Evolutionary conservation across 2,797 vertebrate genomes (phyloP).

Genomic region (Phrynocephalus forsythii): DNA sequence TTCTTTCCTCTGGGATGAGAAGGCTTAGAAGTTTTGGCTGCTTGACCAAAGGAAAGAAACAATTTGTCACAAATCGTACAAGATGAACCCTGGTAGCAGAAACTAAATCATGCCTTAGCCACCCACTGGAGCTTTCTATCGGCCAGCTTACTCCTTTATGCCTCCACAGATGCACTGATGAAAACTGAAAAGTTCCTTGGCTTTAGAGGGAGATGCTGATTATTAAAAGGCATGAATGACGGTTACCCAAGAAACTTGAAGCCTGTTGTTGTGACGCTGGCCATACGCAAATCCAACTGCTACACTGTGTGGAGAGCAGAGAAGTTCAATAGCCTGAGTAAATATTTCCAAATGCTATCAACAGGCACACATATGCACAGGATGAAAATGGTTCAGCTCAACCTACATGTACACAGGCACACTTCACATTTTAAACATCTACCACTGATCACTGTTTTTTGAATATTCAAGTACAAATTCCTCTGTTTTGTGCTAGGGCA

Average conservation of each 20-base stretch:
- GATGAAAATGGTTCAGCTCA: not conserved
- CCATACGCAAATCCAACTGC: not conserved
- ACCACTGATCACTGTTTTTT: not conserved
- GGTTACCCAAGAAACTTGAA: not conserved
- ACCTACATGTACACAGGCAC: not conserved
- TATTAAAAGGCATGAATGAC: conserved; percentile 9
- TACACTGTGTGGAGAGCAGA: not conserved
- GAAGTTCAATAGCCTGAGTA: not conserved
- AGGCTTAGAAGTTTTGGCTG: conserved; percentile 52
- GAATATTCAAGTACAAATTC: rapidly evolving
- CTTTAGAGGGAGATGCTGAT: rapidly evolving
- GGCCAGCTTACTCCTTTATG: not conserved
- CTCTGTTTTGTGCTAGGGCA: not conserved
- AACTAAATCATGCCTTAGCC: conserved; percentile 64
- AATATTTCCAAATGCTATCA: not conserved
- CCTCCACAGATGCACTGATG: not conserved
- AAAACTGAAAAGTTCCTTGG: conserved; percentile 4
- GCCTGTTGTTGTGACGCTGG: not conserved
- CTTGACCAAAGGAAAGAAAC: conserved; percentile 40
- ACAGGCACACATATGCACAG: not conserved
- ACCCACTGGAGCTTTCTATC: conserved; percentile 46
- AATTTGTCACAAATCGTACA: conserved; percentile 56
- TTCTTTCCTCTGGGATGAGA: conserved; percentile 57
- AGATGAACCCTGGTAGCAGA: conserved; percentile 42
- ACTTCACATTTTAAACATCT: not conserved